A percentile compares a stretch with the other conserved stretches of the same genome.
These are phyloP conservation scores for Dryomyza anilis DNA, from an alignment of 2,888 invertebrate genomes.

Conservation along the genomic window DNA sequence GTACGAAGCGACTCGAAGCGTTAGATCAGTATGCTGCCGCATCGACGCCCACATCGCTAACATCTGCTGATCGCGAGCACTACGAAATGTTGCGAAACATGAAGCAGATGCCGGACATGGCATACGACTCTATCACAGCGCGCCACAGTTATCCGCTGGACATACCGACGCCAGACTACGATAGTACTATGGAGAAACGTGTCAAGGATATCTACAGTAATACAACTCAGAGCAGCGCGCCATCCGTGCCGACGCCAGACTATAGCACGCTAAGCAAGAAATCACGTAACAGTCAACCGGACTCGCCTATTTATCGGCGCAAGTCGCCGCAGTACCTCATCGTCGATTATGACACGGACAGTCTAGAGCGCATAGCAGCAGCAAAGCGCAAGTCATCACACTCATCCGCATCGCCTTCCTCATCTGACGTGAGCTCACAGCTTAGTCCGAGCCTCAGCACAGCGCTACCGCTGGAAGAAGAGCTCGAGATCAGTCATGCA, in stretches of 20 bases:
- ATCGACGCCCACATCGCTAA: constrained; percentile 49
- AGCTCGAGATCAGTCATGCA: constrained; percentile 78
- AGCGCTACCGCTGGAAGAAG: constrained; percentile 79
- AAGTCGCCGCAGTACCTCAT: constrained; percentile 61
- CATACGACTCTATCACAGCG: constrained; percentile 67
- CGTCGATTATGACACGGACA: constrained; percentile 76
- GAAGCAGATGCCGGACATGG: constrained; percentile 67
- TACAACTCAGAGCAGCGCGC: constrained; percentile 55
- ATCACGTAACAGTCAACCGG: constrained; percentile 58
- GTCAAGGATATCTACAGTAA: constrained; percentile 59
- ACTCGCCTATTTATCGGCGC: constrained; percentile 59
- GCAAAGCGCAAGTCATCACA: constrained; percentile 60
- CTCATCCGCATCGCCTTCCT: constrained; percentile 65
- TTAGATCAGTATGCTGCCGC: constrained; percentile 58
- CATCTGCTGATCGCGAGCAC: constrained; percentile 55
- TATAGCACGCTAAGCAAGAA: constrained; percentile 60
- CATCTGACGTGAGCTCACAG: constrained; percentile 68
- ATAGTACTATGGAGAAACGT: constrained; percentile 59
- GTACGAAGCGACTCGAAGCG: constrained; percentile 51
- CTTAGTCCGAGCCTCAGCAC: constrained; percentile 76
- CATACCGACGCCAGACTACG: constrained; percentile 61
- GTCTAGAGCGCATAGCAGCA: constrained; percentile 69
- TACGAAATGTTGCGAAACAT: constrained; percentile 58
- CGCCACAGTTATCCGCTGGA: constrained; percentile 43
- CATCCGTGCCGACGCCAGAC: constrained; percentile 61